Percentiles rank a stretch among this genome's conserved stretches.
phyloP scores from a whole-genome alignment of 2,113 vertebrate species.

The Tylochromis polylepis region DNA sequence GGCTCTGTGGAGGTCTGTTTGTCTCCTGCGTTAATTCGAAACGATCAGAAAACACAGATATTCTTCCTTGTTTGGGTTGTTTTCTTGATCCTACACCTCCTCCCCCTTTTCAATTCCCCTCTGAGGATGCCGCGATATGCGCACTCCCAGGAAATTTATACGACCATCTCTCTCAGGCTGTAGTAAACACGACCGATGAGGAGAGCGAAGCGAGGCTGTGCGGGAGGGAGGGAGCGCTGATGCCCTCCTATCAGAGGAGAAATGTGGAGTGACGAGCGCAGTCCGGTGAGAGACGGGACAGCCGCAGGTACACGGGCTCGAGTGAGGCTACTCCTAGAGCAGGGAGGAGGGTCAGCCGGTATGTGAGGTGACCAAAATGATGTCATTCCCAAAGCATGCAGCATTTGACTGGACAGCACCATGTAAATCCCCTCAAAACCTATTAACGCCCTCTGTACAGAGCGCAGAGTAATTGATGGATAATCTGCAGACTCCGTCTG shows the following conservation, averaged over 20 bases:
- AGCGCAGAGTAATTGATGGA: slow-evolving; percentile 45
- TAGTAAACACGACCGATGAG: slow-evolving; percentile 57
- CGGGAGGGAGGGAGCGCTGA: background rate
- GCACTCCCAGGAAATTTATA: slow-evolving; percentile 61
- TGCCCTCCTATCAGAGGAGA: slow-evolving; percentile 52
- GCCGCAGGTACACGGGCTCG: slow-evolving; percentile 45
- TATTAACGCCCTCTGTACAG: slow-evolving; percentile 56
- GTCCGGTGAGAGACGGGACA: slow-evolving; percentile 20
- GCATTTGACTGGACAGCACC: slow-evolving; percentile 63
- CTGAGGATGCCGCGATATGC: slow-evolving; percentile 42
- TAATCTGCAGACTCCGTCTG: slow-evolving; percentile 62
- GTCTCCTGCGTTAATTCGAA: background rate
- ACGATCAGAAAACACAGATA: slow-evolving; percentile 10
- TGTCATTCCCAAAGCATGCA: slow-evolving; percentile 67
- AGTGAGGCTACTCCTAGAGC: background rate
- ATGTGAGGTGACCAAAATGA: slow-evolving; percentile 68
- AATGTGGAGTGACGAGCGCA: slow-evolving; percentile 20
- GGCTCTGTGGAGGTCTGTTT: background rate
- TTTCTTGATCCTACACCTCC: background rate
- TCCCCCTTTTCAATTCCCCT: slow-evolving; percentile 21
- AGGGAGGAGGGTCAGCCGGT: slow-evolving; percentile 32
- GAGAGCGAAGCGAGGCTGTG: background rate
- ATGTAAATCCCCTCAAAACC: slow-evolving; percentile 62
- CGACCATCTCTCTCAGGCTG: slow-evolving; percentile 44
- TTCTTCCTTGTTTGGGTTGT: background rate